Percentiles rank a stretch among this genome's conserved stretches.
phyloP scores from a whole-genome alignment of 2,113 vertebrate species.

The Leptobrachium leishanense region DNA sequence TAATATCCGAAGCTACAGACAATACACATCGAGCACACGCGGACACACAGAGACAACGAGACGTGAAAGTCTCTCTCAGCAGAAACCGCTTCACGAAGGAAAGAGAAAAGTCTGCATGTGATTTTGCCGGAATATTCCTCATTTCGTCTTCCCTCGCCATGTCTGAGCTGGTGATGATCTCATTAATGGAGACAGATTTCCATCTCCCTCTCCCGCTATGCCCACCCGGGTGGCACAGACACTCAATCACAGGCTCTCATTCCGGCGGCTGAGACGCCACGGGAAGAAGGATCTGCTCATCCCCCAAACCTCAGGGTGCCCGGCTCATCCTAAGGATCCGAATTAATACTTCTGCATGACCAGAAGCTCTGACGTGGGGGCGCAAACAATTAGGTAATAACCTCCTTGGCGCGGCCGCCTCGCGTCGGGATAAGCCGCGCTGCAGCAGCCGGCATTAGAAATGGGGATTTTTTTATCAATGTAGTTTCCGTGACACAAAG shows the following conservation, averaged over 20 bases:
- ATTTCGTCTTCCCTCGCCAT: neutral
- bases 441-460: too few species aligned
- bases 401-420: too few species aligned
- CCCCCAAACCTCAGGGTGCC: slow-evolving; percentile 8
- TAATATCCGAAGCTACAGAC: too few species aligned
- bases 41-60: neutral
- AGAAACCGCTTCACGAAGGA: neutral
- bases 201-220: slow-evolving; percentile 8
- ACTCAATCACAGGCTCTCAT: neutral
- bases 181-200: neutral
- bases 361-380: neutral
- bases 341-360: slow-evolving; percentile 10
- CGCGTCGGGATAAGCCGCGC: too few species aligned
- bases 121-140: neutral
- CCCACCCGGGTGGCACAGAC: neutral
- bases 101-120: slow-evolving; percentile 2
- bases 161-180: slow-evolving; percentile 26
- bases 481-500: too few species aligned
- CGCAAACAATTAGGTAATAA: neutral
- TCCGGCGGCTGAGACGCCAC: neutral
- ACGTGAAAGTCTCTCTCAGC: neutral
- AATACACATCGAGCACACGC: neutral
- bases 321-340: too few species aligned
- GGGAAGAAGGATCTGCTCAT: neutral
- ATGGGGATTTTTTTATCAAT: too few species aligned